These are phyloP conservation scores for Lacanobia oleracea DNA, from an alignment of 2,888 invertebrate species.

Conservation along the genomic window DNA sequence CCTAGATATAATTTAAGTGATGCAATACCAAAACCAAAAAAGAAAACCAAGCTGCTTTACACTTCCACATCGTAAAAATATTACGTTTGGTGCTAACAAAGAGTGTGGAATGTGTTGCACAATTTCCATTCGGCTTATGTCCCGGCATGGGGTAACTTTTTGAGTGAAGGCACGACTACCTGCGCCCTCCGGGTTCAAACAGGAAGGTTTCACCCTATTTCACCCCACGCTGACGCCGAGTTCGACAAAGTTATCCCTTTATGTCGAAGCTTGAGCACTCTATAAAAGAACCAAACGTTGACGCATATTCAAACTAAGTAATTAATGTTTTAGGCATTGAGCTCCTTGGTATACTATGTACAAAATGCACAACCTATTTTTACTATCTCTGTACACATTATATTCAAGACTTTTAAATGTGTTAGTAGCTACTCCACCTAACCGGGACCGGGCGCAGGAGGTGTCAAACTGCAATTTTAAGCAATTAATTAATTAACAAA, in stretches of 20 bases:
- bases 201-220: conserved; percentile 45
- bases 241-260: conserved; percentile 36
- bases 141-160: conserved; percentile 66
- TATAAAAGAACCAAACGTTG: neutral
- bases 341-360: neutral
- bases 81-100: conserved; percentile 58
- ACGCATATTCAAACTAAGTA: neutral
- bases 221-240: conserved; percentile 35
- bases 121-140: conserved; percentile 73
- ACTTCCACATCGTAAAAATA: conserved; percentile 17
- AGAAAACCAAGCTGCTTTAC: conserved; percentile 1
- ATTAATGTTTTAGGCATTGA: neutral
- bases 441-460: conserved; percentile 30
- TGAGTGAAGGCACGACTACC: conserved; percentile 73
- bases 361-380: neutral
- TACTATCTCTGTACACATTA: neutral
- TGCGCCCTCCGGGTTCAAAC: conserved; percentile 62
- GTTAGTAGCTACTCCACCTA: neutral
- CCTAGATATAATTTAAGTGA: neutral
- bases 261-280: conserved; percentile 1
- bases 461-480: conserved; percentile 59
- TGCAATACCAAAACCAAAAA: neutral
- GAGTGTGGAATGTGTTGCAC: conserved; percentile 73
- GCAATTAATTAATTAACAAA: conserved; percentile 66
- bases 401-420: neutral